phyloP scores from a whole-genome alignment of 2,888 invertebrate genomes.

The Melipona bicolor region DNA sequence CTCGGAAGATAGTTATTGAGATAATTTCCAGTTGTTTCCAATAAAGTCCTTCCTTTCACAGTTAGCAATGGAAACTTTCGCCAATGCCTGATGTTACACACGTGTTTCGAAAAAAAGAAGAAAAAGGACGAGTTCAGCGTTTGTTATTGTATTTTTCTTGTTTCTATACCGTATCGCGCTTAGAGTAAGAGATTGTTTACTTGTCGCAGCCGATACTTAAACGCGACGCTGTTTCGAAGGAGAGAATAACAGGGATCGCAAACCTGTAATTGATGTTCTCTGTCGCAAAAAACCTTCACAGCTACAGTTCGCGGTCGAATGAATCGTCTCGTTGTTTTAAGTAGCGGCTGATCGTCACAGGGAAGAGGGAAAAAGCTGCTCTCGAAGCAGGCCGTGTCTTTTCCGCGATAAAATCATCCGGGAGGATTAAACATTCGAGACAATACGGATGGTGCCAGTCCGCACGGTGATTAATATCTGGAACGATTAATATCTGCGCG shows the following conservation, averaged over 20 bases:
- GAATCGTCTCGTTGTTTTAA: neutral
- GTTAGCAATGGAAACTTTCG: too few species aligned
- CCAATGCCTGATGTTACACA: neutral
- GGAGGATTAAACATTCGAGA: conserved; percentile 22
- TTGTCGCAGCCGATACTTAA: neutral
- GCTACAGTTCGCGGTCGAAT: neutral
- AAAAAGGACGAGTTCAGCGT: neutral
- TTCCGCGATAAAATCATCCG: conserved; percentile 23
- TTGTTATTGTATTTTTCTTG: neutral
- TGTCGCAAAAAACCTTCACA: neutral
- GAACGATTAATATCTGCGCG: conserved; percentile 40
- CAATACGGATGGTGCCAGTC: conserved; percentile 11
- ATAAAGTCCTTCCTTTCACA: too few species aligned
- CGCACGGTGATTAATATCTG: conserved; percentile 42
- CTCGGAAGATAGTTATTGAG: too few species aligned
- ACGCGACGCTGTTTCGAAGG: neutral
- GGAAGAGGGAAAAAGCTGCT: neutral
- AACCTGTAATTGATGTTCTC: neutral
- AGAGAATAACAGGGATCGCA: neutral
- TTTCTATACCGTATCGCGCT: neutral
- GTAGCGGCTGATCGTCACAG: neutral
- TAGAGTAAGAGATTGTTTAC: neutral
- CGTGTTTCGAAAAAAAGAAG: neutral
- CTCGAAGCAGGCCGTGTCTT: neutral
- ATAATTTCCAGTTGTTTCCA: too few species aligned